Evolutionary conservation across 2,888 invertebrate genomes (phyloP), one percentile per base, ranked within the genome.

Genomic region (Orthosia incerta): DNA sequence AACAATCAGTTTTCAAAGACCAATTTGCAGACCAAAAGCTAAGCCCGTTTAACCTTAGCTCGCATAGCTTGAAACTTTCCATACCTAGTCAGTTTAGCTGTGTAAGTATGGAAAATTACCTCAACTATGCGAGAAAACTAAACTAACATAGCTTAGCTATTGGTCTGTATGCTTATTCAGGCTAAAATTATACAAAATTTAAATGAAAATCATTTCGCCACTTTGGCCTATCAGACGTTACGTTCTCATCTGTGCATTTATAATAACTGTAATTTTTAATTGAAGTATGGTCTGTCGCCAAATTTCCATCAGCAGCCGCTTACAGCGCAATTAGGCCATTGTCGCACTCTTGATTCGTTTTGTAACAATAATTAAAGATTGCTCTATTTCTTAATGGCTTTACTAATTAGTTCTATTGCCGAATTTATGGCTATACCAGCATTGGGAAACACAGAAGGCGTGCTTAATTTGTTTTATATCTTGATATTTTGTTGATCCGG

Each of bases 321-420:
- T 61, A 73, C 65, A 45, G 20, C 50, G 59, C 51, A 83, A 80
- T 80, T 79, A 75, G 78, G 80, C 66, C 74, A 75, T 73, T 84
- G 68, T 69, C 74, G 51, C 60, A 76, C 59, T 70, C 59, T 83
- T 64, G 75, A 81, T 77, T 77, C 51, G 63, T 74, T 85, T 74
- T 73, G 69, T 56, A 75, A 74, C 63, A 71, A 74, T 71, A 69
- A 70, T 74, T 71, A 70, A 63, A 73, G 31, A 73, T 59, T 78
- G 45, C 18, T 68, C 56, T 69, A 72, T 78, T 80, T 78, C 70
- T 56, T 71, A 74, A 82, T 71, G 53, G 66, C 51, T 67, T 70
- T 39, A 82, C 65, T 80, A 83, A 85, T 78, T 70, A 73, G 70
- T 71, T 64, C 12, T 74, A 55, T 74, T 77, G 76, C 75, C 50